Conservation (phyloP, 2,113 vertebrate species). For the Ictidomys tridecemlineatus region DNA sequence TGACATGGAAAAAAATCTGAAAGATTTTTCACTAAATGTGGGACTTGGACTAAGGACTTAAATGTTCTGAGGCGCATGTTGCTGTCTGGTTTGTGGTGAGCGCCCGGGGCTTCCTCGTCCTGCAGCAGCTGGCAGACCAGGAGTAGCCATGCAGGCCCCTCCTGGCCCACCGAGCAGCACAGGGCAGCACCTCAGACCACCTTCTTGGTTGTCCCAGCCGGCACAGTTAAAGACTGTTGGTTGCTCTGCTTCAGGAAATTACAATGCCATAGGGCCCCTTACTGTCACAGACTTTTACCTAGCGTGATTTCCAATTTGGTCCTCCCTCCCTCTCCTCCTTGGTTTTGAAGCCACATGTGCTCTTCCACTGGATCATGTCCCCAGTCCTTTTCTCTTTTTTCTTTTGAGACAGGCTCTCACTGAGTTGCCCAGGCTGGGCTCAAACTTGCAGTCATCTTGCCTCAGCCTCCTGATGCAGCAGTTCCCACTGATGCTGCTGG, state of each 20-base stretch:
- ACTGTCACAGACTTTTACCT: background rate
- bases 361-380: too few species aligned
- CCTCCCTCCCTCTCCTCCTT: too few species aligned
- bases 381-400: too few species aligned
- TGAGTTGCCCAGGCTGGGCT: too few species aligned
- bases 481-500: accelerated
- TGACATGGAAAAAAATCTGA: background rate
- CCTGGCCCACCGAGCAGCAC: accelerated
- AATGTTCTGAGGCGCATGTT: too few species aligned
- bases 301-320: background rate
- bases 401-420: too few species aligned
- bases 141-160: accelerated
- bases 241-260: background rate
- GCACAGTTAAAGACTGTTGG: background rate
- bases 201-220: accelerated
- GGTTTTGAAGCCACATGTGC: too few species aligned
- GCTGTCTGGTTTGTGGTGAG: background rate
- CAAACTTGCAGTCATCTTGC: too few species aligned
- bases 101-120: background rate
- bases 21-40: background rate
- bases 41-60: background rate
- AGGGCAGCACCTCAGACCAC: accelerated
- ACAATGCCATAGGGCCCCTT: accelerated
- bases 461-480: too few species aligned
- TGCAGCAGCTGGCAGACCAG: background rate